A percentile compares a stretch with the other conserved stretches of the same genome.
Evolutionary conservation across 2,888 invertebrate genomes (phyloP).

Genomic region (Endotricha flammealis): DNA sequence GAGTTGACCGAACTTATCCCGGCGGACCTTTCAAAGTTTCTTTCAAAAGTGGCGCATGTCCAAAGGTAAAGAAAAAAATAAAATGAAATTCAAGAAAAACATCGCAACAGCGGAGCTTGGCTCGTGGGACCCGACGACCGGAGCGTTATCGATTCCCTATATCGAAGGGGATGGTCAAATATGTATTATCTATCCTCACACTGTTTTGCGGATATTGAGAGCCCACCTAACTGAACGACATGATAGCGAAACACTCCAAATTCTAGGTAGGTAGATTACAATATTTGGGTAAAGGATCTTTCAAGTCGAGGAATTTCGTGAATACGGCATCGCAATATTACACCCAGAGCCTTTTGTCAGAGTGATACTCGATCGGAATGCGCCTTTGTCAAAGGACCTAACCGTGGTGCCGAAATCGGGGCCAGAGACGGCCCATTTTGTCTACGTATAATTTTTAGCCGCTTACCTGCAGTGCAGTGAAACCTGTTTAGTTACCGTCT

Average conservation of each 20-base stretch:
- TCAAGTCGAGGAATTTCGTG: slow-evolving; percentile 10
- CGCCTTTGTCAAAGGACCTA: slow-evolving; percentile 55
- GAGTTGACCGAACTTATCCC: slow-evolving; percentile 4
- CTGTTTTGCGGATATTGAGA: slow-evolving; percentile 15
- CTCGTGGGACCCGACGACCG: slow-evolving; percentile 42
- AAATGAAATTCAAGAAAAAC: slow-evolving; percentile 28
- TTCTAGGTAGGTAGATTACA: slow-evolving; percentile 10
- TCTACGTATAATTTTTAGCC: slow-evolving; percentile 70
- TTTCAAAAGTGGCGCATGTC: slow-evolving; percentile 1
- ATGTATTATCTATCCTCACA: slow-evolving; percentile 13
- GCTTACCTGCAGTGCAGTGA: slow-evolving; percentile 67
- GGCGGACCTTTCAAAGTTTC: slow-evolving; percentile 2
- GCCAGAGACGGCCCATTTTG: slow-evolving; percentile 40
- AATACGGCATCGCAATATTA: slow-evolving; percentile 7
- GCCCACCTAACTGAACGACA: slow-evolving; percentile 8
- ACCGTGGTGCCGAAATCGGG: slow-evolving; percentile 52
- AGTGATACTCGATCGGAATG: slow-evolving; percentile 55
- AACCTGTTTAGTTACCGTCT: slow-evolving; percentile 59
- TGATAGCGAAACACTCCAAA: no score
- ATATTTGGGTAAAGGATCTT: slow-evolving; percentile 2
- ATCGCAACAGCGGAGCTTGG: slow-evolving; percentile 39
- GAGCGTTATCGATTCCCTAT: slow-evolving; percentile 43
- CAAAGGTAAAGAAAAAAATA: slow-evolving; percentile 23
- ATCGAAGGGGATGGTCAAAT: slow-evolving; percentile 33
- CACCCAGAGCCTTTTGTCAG: slow-evolving; percentile 21